A percentile compares a stretch with the other conserved stretches of the same genome.
Conservation (phyloP, 2,797 vertebrate species). For the Cyclura pinguis region DNA sequence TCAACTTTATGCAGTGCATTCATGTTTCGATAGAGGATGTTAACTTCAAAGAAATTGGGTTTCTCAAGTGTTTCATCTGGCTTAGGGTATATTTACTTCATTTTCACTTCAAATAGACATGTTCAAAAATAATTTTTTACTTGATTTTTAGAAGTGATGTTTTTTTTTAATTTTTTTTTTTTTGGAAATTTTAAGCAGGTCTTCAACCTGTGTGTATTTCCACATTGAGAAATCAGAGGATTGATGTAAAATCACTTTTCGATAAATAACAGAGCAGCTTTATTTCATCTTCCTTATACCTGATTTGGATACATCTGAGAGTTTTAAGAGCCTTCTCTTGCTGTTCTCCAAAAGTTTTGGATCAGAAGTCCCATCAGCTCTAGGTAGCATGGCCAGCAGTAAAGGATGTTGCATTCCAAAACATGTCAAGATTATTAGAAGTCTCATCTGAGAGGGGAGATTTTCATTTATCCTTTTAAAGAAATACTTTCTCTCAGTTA, state of each 20-base stretch:
- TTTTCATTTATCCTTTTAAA: conserved; percentile 19
- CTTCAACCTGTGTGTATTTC: background rate
- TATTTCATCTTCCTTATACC: conserved; percentile 27
- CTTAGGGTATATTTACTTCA: background rate
- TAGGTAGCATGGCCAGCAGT: background rate
- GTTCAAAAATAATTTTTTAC: background rate
- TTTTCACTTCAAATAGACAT: conserved; percentile 41
- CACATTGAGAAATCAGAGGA: background rate
- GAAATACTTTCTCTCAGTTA: conserved; percentile 22
- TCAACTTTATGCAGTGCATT: conserved; percentile 40
- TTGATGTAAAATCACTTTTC: conserved; percentile 3
- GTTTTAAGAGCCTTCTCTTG: background rate
- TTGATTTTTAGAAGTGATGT: conserved; percentile 2
- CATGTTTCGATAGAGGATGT: background rate
- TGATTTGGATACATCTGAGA: background rate
- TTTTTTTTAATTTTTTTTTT: background rate
- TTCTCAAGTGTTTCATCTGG: conserved; percentile 9
- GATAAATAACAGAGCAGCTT: background rate
- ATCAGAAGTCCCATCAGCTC: background rate
- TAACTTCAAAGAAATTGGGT: conserved; percentile 41
- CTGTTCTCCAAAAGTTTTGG: background rate
- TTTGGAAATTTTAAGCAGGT: background rate
- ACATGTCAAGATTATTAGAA: background rate
- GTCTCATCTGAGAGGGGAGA: background rate
- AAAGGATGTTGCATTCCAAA: background rate